Conservation (phyloP, 2,888 invertebrate genomes). For the Platycnemis pennipes region DNA sequence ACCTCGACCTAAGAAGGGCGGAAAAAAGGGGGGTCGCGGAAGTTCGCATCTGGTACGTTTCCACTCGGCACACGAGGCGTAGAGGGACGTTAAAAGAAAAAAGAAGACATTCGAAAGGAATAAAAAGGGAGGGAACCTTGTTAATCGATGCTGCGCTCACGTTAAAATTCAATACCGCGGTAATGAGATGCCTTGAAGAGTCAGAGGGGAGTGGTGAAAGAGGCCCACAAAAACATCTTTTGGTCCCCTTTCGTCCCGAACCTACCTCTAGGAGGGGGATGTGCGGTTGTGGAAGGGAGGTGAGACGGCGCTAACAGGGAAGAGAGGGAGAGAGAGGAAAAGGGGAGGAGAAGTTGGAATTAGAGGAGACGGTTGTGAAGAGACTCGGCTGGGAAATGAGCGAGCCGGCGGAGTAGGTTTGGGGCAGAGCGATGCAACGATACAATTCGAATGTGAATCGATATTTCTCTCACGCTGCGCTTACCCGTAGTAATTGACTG, state of each 20-base stretch:
- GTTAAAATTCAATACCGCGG: conserved; percentile 8
- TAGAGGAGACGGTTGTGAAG: background rate
- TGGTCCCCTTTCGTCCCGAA: background rate
- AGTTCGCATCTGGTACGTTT: background rate
- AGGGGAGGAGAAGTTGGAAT: background rate
- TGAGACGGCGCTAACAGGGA: background rate
- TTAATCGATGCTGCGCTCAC: background rate
- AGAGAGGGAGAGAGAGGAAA: background rate
- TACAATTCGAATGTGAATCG: background rate
- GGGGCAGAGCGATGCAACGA: background rate
- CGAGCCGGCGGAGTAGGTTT: background rate
- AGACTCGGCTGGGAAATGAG: background rate
- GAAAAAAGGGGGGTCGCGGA: background rate
- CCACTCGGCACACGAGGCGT: background rate
- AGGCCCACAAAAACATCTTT: background rate
- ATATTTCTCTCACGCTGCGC: no score
- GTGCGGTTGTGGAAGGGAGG: background rate
- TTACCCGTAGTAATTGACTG: no score
- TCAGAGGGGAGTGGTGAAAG: background rate
- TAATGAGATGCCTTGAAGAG: conserved; percentile 17
- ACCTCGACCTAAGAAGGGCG: background rate
- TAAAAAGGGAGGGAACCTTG: background rate
- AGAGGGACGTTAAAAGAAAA: background rate
- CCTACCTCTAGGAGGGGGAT: background rate
- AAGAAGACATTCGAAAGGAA: background rate